A percentile compares a stretch with the other conserved stretches of the same genome.
These are phyloP conservation scores for Archaeoteleia sp. DNA, from an alignment of 2,888 invertebrate species.

Conservation along the genomic window DNA sequence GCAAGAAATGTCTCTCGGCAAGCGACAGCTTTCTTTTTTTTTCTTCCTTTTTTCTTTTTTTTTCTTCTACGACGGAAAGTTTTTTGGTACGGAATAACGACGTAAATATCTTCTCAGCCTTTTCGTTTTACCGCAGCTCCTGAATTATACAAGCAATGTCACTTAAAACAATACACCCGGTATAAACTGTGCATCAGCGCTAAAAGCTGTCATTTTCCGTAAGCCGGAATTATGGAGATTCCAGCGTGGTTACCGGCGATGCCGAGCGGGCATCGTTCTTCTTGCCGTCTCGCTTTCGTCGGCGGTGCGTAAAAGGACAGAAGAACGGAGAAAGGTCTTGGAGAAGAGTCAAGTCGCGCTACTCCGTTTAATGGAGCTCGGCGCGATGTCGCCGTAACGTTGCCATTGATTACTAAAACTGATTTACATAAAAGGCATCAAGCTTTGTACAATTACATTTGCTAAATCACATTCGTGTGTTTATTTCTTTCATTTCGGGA, in stretches of 20 bases:
- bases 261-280: constrained; percentile 36
- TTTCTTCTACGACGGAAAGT: constrained; percentile 1
- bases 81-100: constrained; percentile 24
- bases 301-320: constrained; percentile 29
- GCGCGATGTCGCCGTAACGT: constrained; percentile 26
- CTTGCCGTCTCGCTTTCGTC: constrained; percentile 44
- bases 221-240: constrained; percentile 74
- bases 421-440: constrained; percentile 44
- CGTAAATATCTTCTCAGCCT: constrained; percentile 26
- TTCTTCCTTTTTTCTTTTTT: no score
- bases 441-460: constrained; percentile 41
- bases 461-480: constrained; percentile 40
- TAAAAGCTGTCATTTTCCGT: constrained; percentile 74
- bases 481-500: no score
- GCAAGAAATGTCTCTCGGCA: not conserved
- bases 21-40: no score
- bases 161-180: constrained; percentile 74
- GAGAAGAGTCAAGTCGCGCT: constrained; percentile 35
- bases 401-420: constrained; percentile 46
- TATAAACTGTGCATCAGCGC: constrained; percentile 73
- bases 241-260: constrained; percentile 48
- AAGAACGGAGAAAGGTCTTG: constrained; percentile 23
- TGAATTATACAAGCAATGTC: constrained; percentile 71
- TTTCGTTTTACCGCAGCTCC: constrained; percentile 56
- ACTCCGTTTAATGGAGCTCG: constrained; percentile 46